These are phyloP conservation scores for Phengaris alcon DNA, from an alignment of 2,888 invertebrate species.

Conservation along the genomic window DNA sequence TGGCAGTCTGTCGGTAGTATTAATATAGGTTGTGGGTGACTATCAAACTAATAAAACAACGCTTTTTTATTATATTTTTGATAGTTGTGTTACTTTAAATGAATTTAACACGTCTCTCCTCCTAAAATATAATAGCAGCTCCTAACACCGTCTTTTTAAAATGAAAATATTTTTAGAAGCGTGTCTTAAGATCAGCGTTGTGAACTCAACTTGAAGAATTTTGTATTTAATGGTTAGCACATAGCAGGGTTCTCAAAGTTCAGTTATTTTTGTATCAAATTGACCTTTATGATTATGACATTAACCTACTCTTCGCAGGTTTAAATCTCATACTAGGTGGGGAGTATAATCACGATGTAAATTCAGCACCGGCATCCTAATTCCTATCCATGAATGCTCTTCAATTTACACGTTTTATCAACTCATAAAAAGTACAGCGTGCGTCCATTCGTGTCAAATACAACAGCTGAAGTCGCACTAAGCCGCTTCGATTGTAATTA, in stretches of 20 bases:
- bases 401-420: neutral
- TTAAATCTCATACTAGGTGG: neutral
- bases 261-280: constrained; percentile 1
- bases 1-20: too few species aligned
- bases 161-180: neutral
- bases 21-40: too few species aligned
- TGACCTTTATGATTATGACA: neutral
- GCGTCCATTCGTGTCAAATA: neutral
- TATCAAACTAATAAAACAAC: too few species aligned
- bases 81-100: too few species aligned
- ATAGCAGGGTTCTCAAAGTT: constrained; percentile 8
- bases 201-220: neutral
- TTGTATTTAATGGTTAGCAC: neutral
- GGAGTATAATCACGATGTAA: neutral
- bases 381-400: too few species aligned
- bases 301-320: neutral
- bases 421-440: neutral
- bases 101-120: too few species aligned
- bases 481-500: neutral
- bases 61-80: too few species aligned
- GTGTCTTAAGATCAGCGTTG: neutral
- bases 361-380: too few species aligned
- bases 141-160: too few species aligned
- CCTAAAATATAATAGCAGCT: too few species aligned
- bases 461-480: neutral